Percentiles rank a stretch among this genome's conserved stretches.
phyloP scores from a whole-genome alignment of 2,113 vertebrate genomes.

The Labeo rohita region DNA sequence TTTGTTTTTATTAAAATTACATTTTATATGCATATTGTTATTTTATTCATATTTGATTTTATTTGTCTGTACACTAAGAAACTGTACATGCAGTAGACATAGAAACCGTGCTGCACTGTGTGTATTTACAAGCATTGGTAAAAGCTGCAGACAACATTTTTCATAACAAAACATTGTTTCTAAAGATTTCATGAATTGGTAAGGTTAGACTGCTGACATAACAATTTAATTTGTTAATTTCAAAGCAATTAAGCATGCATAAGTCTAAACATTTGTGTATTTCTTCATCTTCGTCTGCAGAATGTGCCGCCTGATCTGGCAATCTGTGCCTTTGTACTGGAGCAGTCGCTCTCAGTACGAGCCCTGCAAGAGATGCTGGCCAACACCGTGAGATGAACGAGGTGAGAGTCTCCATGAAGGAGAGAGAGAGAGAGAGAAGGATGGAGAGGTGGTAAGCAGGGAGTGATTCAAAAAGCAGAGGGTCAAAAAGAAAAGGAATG shows the following conservation, averaged over 20 bases:
- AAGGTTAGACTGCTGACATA: neutral
- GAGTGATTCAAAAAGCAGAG: neutral
- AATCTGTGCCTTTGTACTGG: slow-evolving; percentile 86
- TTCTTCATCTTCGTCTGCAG: slow-evolving; percentile 64
- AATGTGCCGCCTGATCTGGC: slow-evolving; percentile 91
- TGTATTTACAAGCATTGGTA: no score
- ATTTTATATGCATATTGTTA: no score
- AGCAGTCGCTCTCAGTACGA: slow-evolving; percentile 90
- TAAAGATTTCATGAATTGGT: neutral
- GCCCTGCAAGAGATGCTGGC: slow-evolving; percentile 91
- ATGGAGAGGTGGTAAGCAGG: neutral
- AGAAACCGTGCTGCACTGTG: no score
- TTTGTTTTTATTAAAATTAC: no score
- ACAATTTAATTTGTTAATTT: neutral
- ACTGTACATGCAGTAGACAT: no score
- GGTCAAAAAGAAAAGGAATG: neutral
- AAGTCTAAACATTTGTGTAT: neutral
- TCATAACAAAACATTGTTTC: neutral
- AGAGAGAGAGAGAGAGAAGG: neutral
- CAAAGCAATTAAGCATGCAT: neutral
- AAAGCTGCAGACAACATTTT: neutral
- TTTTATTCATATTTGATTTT: no score
- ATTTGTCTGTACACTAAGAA: no score
- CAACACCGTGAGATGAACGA: slow-evolving; percentile 83
- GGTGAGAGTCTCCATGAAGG: slow-evolving; percentile 65